Percentiles rank a stretch among this genome's conserved stretches.
These are phyloP conservation scores for Myanophis thanlyinensis DNA, from an alignment of 2,113 vertebrate species.

Conservation along the genomic window DNA sequence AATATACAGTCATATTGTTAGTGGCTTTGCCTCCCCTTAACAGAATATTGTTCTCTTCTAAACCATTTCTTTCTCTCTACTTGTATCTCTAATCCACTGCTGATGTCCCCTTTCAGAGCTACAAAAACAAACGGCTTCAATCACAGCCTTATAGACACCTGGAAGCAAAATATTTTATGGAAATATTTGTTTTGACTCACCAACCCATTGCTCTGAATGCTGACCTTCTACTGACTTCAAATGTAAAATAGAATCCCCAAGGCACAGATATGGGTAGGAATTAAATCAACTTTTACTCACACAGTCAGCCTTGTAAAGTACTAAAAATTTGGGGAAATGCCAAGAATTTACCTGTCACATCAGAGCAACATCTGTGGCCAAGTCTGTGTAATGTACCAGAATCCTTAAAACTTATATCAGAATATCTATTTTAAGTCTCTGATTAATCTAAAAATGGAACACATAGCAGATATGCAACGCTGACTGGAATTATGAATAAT, in stretches of 20 bases:
- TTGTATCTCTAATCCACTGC: neutral
- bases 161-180: neutral
- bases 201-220: neutral
- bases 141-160: neutral
- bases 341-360: neutral
- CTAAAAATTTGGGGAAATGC: neutral
- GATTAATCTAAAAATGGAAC: conserved; percentile 44
- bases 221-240: neutral
- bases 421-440: conserved; percentile 32
- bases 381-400: conserved; percentile 12
- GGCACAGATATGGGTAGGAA: neutral
- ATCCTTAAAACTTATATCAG: conserved; percentile 30
- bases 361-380: neutral
- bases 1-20: neutral
- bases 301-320: neutral
- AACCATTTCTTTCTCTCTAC: neutral
- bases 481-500: conserved; percentile 52
- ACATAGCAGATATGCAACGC: conserved; percentile 21
- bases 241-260: neutral
- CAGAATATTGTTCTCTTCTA: neutral
- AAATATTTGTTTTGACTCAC: neutral
- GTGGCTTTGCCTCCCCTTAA: neutral
- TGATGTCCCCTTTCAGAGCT: neutral
- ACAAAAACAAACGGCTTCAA: neutral
- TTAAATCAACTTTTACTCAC: neutral